Evolutionary conservation across 2,888 invertebrate genomes (phyloP).

Genomic region (Mamestra brassicae): DNA sequence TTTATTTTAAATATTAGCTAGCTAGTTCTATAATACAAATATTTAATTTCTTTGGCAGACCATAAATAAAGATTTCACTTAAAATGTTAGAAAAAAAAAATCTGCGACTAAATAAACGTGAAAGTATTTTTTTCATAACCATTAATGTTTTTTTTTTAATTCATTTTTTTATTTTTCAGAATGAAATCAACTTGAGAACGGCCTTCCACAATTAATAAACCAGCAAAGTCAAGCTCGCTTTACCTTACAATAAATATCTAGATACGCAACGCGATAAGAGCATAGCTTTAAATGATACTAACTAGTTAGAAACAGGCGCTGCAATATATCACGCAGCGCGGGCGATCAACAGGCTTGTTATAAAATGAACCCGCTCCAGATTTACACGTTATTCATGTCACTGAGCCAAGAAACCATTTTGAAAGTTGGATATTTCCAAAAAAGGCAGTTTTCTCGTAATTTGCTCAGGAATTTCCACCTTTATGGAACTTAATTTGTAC

Average conservation of each 20-base stretch:
- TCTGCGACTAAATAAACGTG: too few relatives aligned
- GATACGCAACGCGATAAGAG: conserved; percentile 53
- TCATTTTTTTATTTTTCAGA: not conserved
- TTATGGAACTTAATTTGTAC: conserved; percentile 17
- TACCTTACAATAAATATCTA: conserved; percentile 54
- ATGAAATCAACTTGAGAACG: not conserved
- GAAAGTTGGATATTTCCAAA: conserved; percentile 32
- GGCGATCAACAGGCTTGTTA: conserved; percentile 62
- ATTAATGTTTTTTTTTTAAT: too few relatives aligned
- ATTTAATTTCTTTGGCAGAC: too few relatives aligned
- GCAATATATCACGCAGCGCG: conserved; percentile 56
- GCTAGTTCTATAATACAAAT: too few relatives aligned
- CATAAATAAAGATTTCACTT: too few relatives aligned
- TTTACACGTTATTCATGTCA: conserved; percentile 52
- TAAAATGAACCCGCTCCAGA: conserved; percentile 47
- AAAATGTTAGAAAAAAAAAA: too few relatives aligned
- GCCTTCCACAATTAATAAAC: not conserved
- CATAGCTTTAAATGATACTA: conserved; percentile 52
- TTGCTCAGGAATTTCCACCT: conserved; percentile 9
- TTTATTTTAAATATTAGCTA: too few relatives aligned
- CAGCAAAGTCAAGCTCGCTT: conserved; percentile 31
- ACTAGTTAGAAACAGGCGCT: conserved; percentile 49
- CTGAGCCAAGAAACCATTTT: conserved; percentile 48
- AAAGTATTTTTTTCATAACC: too few relatives aligned
- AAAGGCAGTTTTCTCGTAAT: not conserved